These are phyloP conservation scores for Heteractis magnifica DNA, from an alignment of 92 coral and sea anemone genomes.

Conservation along the genomic window DNA sequence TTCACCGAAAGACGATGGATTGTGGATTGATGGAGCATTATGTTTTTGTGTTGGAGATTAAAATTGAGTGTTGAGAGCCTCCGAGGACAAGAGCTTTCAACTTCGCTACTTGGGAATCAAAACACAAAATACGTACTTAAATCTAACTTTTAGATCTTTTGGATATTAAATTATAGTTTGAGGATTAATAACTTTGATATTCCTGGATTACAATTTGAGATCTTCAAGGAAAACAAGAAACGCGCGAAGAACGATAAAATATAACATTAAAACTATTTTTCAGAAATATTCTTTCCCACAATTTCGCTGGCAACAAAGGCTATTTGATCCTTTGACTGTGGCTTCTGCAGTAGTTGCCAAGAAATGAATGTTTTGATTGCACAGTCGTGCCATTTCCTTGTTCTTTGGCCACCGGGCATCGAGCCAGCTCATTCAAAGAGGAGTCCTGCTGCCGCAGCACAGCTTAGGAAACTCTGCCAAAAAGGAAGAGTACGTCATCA, in stretches of 20 bases:
- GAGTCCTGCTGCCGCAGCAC: background rate
- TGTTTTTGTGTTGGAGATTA: background rate
- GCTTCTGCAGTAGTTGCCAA: background rate
- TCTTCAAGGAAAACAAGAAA: background rate
- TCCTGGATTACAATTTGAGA: background rate
- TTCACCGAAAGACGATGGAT: background rate
- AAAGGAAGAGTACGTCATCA: background rate
- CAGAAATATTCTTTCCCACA: background rate
- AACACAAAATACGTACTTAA: background rate
- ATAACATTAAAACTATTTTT: background rate
- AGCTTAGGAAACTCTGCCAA: background rate
- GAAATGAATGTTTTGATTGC: background rate
- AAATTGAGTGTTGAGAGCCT: background rate
- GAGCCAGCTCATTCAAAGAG: background rate
- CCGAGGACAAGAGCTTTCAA: background rate
- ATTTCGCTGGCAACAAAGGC: background rate
- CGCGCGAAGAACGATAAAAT: background rate
- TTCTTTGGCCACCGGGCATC: slow-evolving; percentile 2
- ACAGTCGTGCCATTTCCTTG: background rate
- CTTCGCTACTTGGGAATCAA: background rate
- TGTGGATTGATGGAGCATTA: background rate
- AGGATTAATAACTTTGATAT: background rate
- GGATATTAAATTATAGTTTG: no score
- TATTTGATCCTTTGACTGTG: background rate
- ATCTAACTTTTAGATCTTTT: no score